phyloP scores from a whole-genome alignment of 35 echinoderm and acorn worm genomes.

The Apostichopus parvimensis region DNA sequence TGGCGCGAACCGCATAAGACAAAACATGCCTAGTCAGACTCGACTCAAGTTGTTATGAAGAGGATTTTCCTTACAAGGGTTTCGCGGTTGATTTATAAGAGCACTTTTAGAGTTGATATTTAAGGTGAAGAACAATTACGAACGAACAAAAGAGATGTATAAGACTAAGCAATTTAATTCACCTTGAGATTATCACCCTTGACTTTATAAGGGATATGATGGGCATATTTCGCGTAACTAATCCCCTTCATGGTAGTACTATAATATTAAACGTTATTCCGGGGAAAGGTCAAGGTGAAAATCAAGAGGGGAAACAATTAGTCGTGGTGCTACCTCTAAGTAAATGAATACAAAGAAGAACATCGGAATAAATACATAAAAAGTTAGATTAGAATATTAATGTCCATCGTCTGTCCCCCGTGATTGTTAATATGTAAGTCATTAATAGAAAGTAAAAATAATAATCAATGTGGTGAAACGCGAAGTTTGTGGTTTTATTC shows the following conservation, averaged over 20 bases:
- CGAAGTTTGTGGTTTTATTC: too few species aligned
- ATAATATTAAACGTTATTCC: not conserved
- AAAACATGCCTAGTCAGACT: constrained; percentile 5
- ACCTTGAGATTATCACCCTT: constrained; percentile 36
- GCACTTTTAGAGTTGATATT: constrained; percentile 40
- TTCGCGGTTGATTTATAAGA: constrained; percentile 52
- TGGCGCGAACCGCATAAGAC: constrained; percentile 29
- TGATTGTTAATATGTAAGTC: too few species aligned
- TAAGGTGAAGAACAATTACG: constrained; percentile 39
- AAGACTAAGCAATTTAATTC: constrained; percentile 45
- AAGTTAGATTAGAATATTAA: too few species aligned
- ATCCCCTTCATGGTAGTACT: not conserved
- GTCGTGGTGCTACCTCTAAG: too few species aligned
- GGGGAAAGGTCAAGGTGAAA: not conserved
- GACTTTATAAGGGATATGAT: constrained; percentile 23
- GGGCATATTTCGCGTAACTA: constrained; percentile 37
- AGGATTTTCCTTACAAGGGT: constrained; percentile 47
- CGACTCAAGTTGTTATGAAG: not conserved
- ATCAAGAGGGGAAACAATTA: not conserved
- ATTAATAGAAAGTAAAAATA: too few species aligned
- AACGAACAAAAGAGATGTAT: constrained; percentile 26
- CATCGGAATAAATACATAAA: too few species aligned
- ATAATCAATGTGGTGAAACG: too few species aligned
- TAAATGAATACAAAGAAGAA: too few species aligned
- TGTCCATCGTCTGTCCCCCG: too few species aligned